phyloP scores from a whole-genome alignment of 2,797 vertebrate species.

The Fistularia commersonii region DNA sequence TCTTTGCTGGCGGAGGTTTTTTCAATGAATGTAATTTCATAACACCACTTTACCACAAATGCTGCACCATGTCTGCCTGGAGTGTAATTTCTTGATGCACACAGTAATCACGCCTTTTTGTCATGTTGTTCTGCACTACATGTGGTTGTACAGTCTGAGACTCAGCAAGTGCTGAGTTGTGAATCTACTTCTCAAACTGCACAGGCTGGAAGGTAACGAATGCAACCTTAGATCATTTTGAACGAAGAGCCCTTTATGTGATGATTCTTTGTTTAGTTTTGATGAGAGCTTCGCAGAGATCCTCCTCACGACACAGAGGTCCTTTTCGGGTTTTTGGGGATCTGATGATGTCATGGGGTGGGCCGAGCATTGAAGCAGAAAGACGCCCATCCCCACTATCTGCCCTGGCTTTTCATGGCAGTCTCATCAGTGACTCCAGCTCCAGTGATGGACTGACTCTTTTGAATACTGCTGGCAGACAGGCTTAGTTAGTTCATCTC shows the following conservation, averaged over 20 bases:
- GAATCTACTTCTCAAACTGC: conserved; percentile 5
- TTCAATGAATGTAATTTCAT: conserved; percentile 46
- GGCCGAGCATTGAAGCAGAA: conserved; percentile 22
- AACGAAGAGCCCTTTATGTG: conserved; percentile 18
- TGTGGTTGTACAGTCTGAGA: conserved; percentile 4
- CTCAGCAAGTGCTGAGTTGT: not conserved
- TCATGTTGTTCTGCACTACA: conserved; percentile 10
- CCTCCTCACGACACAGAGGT: conserved; percentile 40
- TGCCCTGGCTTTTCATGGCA: conserved; percentile 36
- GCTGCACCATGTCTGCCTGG: conserved; percentile 50
- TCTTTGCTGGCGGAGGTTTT: conserved; percentile 16
- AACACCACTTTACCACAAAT: conserved; percentile 41
- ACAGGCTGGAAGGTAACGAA: too few species aligned
- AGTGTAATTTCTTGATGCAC: conserved; percentile 39
- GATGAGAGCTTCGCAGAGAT: conserved; percentile 26
- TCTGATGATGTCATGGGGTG: conserved; percentile 24
- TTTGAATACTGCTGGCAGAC: conserved; percentile 34
- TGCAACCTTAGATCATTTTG: conserved; percentile 2
- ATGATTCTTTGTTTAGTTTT: conserved; percentile 24
- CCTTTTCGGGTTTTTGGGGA: conserved; percentile 41
- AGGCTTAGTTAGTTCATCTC: conserved; percentile 14
- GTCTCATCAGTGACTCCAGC: conserved; percentile 33
- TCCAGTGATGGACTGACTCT: conserved; percentile 34
- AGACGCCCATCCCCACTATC: conserved; percentile 20
- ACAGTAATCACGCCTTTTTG: conserved; percentile 29